Evolutionary conservation across 2,797 vertebrate species (phyloP).

Genomic region (Myotis myotis): DNA sequence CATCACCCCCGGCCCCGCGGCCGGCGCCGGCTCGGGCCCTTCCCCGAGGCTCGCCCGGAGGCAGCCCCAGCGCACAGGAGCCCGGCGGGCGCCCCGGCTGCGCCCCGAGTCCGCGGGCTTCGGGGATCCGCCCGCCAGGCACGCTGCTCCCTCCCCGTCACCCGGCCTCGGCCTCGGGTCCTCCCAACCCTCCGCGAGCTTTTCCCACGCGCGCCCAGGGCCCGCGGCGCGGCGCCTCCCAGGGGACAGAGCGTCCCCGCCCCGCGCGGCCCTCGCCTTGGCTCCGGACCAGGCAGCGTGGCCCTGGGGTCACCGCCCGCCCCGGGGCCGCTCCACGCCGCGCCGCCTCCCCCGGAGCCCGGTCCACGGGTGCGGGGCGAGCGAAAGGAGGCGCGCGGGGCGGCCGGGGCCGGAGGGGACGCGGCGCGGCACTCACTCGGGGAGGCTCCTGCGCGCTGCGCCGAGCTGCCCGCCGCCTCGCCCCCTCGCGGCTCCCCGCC

Average conservation of each 20-base stretch:
- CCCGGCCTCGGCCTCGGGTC: not conserved
- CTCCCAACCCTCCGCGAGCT: not conserved
- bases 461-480: not conserved
- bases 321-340: not conserved
- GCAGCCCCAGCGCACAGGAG: not conserved
- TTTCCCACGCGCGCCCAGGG: conserved; percentile 51
- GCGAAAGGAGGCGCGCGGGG: not conserved
- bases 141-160: not conserved
- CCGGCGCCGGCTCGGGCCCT: not conserved
- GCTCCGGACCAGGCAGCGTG: conserved; percentile 13
- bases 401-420: not conserved
- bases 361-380: not conserved
- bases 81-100: not conserved
- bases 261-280: conserved; percentile 21
- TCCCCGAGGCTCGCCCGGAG: not conserved
- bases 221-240: not conserved
- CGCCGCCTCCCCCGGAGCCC: not conserved
- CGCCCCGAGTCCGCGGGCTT: not conserved
- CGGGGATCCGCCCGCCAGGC: not conserved
- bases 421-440: conserved; percentile 44
- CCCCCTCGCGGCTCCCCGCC: conserved; percentile 58
- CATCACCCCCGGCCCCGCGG: conserved; percentile 7
- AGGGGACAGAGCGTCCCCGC: not conserved
- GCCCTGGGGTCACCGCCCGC: conserved; percentile 39
- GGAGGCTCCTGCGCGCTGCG: conserved; percentile 23